Conservation (phyloP, 2,888 invertebrate species). For the Argyresthia albistria region DNA sequence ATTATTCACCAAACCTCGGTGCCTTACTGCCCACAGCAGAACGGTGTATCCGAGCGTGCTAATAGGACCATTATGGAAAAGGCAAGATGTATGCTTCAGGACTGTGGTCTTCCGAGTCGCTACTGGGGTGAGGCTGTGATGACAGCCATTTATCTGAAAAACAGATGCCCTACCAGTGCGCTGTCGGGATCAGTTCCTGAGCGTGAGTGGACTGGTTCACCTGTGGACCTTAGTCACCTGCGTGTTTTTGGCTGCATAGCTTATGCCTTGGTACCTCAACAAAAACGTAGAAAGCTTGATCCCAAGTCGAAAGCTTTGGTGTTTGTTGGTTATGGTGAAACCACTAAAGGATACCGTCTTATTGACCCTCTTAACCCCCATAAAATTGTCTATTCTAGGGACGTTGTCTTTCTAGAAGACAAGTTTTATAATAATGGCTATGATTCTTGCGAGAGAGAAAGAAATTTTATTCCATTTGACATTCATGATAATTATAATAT, state of each 20-base stretch:
- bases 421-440: conserved; percentile 1
- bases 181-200: conserved; percentile 2
- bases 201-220: conserved; percentile 4
- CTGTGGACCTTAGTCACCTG: conserved; percentile 3
- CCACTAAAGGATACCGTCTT: neutral
- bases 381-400: neutral
- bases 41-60: conserved; percentile 2
- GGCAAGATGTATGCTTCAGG: conserved; percentile 4
- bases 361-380: neutral
- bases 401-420: conserved; percentile 3
- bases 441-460: neutral
- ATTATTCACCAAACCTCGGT: conserved; percentile 14
- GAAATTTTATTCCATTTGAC: neutral
- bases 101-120: conserved; percentile 1
- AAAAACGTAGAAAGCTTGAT: conserved; percentile 4
- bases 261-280: neutral
- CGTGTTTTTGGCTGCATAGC: conserved; percentile 6
- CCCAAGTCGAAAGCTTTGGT: neutral
- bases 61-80: conserved; percentile 6
- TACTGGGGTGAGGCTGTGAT: conserved; percentile 7
- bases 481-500: neutral
- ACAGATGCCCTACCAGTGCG: conserved; percentile 4
- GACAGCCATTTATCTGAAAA: conserved; percentile 7
- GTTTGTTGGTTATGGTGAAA: conserved; percentile 7
- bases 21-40: conserved; percentile 6